These are phyloP conservation scores for Acanthis flammea DNA, from an alignment of 2,797 vertebrate species.

Conservation along the genomic window DNA sequence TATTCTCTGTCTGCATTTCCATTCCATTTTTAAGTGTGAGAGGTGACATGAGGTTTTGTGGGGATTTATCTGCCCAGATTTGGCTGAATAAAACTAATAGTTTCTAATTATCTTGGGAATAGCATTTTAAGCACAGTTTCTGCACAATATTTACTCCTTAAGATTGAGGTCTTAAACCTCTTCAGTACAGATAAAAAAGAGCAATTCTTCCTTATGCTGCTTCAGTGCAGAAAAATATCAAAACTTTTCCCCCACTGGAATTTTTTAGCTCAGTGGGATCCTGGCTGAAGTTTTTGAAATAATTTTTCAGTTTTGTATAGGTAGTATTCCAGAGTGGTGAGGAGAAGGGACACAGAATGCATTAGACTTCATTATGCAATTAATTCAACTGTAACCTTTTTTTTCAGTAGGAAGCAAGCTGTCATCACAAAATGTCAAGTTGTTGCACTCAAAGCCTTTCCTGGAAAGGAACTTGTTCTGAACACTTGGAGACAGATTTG, in stretches of 20 bases:
- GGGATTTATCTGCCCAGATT: not conserved
- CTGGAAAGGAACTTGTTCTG: not conserved
- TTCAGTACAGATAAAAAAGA: not conserved
- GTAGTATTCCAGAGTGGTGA: not conserved
- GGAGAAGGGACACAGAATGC: not conserved
- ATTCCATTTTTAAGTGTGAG: not conserved
- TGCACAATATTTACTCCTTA: not conserved
- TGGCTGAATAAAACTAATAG: not conserved
- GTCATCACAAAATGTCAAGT: not conserved
- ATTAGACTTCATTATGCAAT: not conserved
- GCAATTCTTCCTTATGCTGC: rapidly evolving
- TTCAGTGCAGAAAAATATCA: not conserved
- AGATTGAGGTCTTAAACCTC: not conserved
- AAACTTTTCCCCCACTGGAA: not conserved
- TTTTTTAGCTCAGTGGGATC: not conserved
- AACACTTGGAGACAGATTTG: not conserved
- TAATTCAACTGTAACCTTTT: not conserved
- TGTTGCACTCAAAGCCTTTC: not conserved
- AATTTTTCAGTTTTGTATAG: not conserved
- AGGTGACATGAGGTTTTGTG: not conserved
- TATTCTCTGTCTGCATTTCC: not conserved
- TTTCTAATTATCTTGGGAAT: not conserved
- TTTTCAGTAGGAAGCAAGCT: not conserved
- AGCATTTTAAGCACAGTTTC: not conserved
- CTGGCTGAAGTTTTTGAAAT: not conserved